Base-by-base conservation (phyloP, 2,888 invertebrate species). In the Acrobasis repandana region DNA sequence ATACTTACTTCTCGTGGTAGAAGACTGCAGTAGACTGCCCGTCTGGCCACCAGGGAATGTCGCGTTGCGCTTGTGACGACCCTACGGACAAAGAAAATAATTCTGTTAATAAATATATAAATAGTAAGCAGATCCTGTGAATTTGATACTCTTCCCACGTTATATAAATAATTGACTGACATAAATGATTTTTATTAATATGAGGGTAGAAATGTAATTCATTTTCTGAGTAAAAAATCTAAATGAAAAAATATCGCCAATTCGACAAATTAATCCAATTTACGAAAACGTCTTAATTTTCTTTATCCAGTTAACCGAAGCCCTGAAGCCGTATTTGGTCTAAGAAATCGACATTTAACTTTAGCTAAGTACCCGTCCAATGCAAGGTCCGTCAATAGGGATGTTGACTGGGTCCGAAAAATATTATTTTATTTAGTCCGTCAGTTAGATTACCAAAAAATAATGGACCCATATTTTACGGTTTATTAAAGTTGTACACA, bases 61-160 rank as follows among this genome's bases (percentile, higher is more conserved):
- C 11, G 96, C 95, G 80, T 96, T 96, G 63, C 96, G 90, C 87
- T 96, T 96, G 80, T 96, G 96, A 57, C 96, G 95, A 63, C 96
- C 96, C 94, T 95, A 92, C 15, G 77, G 77, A 81, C 75, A 83
- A 84, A 58, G 59, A 43, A 43, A 43, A 43, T 43, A 43, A 43
- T 5, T 43, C 11, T 43, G 5, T 11, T 0, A 38, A 10, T 38
- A 38, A 38, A 14, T 11, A 11, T 4, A 10, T 10, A 36, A 2
- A 36, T 10, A 1, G n/a, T 10, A 8, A 10, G 36, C 36, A 36
- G 10, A 36, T 10, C 9, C 9, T 10, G 36, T 9, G 36, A 10
- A 8, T 10, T 36, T 10, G 9, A 10, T 36, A 8, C 9, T 20
- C 20, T 20, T 20, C 20, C 4, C 20, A 20, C 20, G 20, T 20